These are phyloP conservation scores for Orthonevra nobilis DNA, from an alignment of 2,888 invertebrate species.

Conservation along the genomic window DNA sequence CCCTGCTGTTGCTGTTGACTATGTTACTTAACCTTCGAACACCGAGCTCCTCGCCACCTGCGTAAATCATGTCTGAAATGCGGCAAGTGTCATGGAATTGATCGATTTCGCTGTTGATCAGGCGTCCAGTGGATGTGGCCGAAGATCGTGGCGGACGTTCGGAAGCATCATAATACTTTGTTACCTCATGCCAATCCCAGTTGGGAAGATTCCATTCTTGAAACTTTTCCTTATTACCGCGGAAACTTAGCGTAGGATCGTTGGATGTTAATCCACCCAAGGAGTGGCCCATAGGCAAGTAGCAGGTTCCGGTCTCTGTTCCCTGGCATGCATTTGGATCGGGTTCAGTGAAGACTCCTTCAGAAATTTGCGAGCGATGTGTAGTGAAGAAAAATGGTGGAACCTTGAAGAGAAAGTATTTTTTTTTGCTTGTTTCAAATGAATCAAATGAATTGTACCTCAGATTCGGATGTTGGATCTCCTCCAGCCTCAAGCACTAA, in stretches of 20 bases:
- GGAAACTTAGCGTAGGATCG: constrained; percentile 84
- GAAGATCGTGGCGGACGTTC: constrained; percentile 73
- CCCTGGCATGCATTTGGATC: constrained; percentile 72
- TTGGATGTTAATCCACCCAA: constrained; percentile 85
- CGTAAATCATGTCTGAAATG: constrained; percentile 75
- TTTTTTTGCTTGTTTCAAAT: too few species aligned
- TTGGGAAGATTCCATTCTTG: constrained; percentile 85
- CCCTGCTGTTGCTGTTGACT: constrained; percentile 78
- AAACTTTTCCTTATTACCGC: constrained; percentile 84
- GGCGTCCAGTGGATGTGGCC: constrained; percentile 75
- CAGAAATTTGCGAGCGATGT: too few species aligned
- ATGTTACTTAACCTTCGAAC: constrained; percentile 75
- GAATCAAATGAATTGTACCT: too few species aligned
- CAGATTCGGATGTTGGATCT: constrained; percentile 79
- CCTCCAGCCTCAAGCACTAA: constrained; percentile 81
- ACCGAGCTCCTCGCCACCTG: constrained; percentile 81
- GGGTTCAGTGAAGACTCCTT: constrained; percentile 74
- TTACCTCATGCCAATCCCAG: constrained; percentile 88
- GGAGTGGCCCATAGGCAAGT: constrained; percentile 83
- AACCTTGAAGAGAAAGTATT: too few species aligned
- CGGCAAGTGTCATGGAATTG: constrained; percentile 64
- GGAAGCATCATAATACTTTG: constrained; percentile 91
- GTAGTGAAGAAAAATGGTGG: too few species aligned
- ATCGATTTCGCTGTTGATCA: constrained; percentile 80
- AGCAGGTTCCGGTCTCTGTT: constrained; percentile 76